Evolutionary conservation across 1,140 invertebrate species (phyloP).

Genomic region (Phenacoccus solenopsis): DNA sequence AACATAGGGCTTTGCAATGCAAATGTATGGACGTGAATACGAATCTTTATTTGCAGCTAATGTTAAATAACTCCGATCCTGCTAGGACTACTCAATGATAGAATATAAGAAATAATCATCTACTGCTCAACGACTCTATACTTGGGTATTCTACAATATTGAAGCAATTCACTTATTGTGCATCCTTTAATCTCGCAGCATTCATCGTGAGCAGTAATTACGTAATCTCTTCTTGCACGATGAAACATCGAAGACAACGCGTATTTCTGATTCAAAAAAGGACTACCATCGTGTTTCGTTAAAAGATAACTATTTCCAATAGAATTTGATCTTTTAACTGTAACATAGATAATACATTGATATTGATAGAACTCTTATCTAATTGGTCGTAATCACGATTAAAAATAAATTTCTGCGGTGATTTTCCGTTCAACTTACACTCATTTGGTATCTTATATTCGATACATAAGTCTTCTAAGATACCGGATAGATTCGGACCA

Average conservation of each 20-base stretch:
- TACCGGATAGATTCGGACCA: not conserved
- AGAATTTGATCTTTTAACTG: not conserved
- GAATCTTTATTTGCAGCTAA: no score
- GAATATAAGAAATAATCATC: no score
- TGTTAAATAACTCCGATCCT: no score
- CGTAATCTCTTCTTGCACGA: not conserved
- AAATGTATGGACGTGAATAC: no score
- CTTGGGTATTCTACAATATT: not conserved
- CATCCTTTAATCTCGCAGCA: not conserved
- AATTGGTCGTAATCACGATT: not conserved
- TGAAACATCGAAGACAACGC: not conserved
- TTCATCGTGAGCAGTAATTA: not conserved
- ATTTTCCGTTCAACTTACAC: not conserved
- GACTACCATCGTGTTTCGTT: not conserved
- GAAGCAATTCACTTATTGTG: not conserved
- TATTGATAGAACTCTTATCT: not conserved
- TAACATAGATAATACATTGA: not conserved
- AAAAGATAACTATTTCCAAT: not conserved
- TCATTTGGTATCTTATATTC: not conserved
- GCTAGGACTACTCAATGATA: no score
- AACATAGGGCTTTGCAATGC: no score
- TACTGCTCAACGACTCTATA: not conserved
- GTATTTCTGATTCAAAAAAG: not conserved
- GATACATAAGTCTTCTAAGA: not conserved
- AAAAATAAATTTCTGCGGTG: not conserved